A percentile compares a stretch with the other conserved stretches of the same genome.
phyloP scores from a whole-genome alignment of 2,797 vertebrate species.

The Pseudopleuronectes americanus region DNA sequence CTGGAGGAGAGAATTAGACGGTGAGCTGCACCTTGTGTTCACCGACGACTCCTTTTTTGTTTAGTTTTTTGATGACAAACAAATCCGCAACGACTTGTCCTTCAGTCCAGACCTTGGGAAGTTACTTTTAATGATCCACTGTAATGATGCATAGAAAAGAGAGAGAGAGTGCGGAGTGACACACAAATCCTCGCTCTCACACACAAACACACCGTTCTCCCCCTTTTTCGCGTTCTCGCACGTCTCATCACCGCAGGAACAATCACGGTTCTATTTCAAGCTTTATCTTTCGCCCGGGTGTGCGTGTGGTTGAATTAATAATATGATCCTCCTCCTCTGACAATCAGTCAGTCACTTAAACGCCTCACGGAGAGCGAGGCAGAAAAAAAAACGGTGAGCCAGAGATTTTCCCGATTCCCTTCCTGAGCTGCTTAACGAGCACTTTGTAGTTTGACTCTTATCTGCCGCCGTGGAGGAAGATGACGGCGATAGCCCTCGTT shows the following conservation, averaged over 20 bases:
- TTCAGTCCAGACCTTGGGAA: slow-evolving; percentile 49
- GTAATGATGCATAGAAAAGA: slow-evolving; percentile 46
- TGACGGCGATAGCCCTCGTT: slow-evolving; percentile 55
- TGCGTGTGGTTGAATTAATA: slow-evolving; percentile 60
- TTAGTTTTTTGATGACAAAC: slow-evolving; percentile 19
- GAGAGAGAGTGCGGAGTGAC: slow-evolving; percentile 42
- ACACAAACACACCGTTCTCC: slow-evolving; percentile 22
- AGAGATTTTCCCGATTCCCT: slow-evolving; percentile 40
- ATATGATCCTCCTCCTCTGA: slow-evolving; percentile 53
- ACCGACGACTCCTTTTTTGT: slow-evolving; percentile 21
- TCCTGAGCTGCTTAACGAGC: slow-evolving; percentile 37
- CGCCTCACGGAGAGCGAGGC: slow-evolving; percentile 27
- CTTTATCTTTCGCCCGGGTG: slow-evolving; percentile 55
- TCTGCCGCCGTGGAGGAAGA: slow-evolving; percentile 46
- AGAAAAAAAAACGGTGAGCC: slow-evolving; percentile 18
- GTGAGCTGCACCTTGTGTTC: slow-evolving; percentile 69
- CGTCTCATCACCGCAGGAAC: slow-evolving; percentile 73
- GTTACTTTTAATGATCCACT: slow-evolving; percentile 47
- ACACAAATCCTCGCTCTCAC: slow-evolving; percentile 31
- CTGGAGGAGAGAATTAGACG: slow-evolving; percentile 57
- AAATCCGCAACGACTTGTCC: slow-evolving; percentile 40
- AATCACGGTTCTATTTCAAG: slow-evolving; percentile 70
- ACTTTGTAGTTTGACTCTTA: slow-evolving; percentile 50
- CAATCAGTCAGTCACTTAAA: slow-evolving; percentile 64
- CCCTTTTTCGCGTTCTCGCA: slow-evolving; percentile 43